Percentiles rank a stretch among this genome's conserved stretches.
Evolutionary conservation across 2,113 vertebrate genomes (phyloP).

Genomic region (Todiramphus saurophagus): DNA sequence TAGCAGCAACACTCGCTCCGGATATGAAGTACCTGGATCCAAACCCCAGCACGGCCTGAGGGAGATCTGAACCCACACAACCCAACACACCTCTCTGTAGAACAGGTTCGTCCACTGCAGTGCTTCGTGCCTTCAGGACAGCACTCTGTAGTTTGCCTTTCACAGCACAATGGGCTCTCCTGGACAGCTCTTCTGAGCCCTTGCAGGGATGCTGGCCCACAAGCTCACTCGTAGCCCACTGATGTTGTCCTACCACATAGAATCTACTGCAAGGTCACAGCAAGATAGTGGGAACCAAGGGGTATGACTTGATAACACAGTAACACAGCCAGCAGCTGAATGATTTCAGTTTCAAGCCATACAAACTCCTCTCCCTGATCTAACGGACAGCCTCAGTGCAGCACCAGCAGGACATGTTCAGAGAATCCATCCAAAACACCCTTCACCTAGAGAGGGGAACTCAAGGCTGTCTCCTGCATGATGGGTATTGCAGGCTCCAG

Average conservation of each 20-base stretch:
- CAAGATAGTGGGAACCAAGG: not conserved
- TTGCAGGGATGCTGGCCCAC: not conserved
- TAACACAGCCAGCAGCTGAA: not conserved
- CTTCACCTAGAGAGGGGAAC: accelerated
- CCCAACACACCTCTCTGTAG: not conserved
- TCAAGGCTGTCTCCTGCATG: not conserved
- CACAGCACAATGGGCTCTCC: not conserved
- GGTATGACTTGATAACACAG: not conserved
- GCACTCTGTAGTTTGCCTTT: not conserved
- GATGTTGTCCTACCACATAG: not conserved
- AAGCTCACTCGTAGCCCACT: not conserved
- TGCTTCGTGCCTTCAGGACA: not conserved
- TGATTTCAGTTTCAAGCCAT: not conserved
- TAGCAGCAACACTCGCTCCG: not conserved
- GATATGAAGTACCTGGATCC: not conserved
- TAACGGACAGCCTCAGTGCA: accelerated
- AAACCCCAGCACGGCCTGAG: not conserved
- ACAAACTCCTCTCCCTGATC: not conserved
- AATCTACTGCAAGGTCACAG: not conserved
- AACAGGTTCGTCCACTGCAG: not conserved
- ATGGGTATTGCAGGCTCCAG: not conserved
- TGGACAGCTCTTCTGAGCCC: not conserved
- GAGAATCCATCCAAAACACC: not conserved
- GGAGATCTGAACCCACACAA: not conserved
- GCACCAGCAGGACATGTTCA: accelerated